These are phyloP conservation scores for Ptychoptera contaminata DNA, from an alignment of 2,888 invertebrate genomes.

Conservation along the genomic window DNA sequence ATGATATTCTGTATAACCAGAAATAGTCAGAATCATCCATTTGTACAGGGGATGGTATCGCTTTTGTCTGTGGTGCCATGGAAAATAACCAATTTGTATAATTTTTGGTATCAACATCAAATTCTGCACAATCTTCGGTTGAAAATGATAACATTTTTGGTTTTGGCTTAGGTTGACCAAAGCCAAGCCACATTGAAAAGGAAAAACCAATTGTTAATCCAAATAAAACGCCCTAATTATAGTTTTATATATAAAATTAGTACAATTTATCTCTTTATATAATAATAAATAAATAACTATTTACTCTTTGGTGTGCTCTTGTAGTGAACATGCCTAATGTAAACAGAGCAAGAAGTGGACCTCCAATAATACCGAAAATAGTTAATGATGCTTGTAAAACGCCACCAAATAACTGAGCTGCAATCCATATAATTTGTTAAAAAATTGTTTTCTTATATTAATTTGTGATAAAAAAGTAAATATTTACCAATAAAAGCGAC, in stretches of 20 bases:
- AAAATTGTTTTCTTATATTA: no score
- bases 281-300: conserved; percentile 5
- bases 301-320: conserved; percentile 50
- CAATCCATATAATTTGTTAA: conserved; percentile 14
- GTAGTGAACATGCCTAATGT: conserved; percentile 72
- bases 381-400: conserved; percentile 77
- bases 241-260: conserved; percentile 1
- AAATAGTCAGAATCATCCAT: conserved; percentile 28
- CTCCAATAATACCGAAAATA: conserved; percentile 76
- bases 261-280: conserved; percentile 4
- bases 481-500: conserved; percentile 67
- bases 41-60: no score
- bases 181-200: conserved; percentile 67
- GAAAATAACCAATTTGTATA: no score
- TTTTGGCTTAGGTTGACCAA: conserved; percentile 60
- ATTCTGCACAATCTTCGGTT: conserved; percentile 37
- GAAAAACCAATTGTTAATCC: conserved; percentile 49
- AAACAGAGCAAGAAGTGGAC: conserved; percentile 73
- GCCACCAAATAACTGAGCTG: conserved; percentile 64
- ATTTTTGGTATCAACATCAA: conserved; percentile 8
- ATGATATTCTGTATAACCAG: conserved; percentile 55
- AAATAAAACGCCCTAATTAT: conserved; percentile 48
- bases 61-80: no score
- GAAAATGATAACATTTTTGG: conserved; percentile 38
- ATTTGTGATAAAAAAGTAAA: conserved; percentile 62